Base-by-base conservation (phyloP, 2,888 invertebrate species). In the Sesamia inferens region DNA sequence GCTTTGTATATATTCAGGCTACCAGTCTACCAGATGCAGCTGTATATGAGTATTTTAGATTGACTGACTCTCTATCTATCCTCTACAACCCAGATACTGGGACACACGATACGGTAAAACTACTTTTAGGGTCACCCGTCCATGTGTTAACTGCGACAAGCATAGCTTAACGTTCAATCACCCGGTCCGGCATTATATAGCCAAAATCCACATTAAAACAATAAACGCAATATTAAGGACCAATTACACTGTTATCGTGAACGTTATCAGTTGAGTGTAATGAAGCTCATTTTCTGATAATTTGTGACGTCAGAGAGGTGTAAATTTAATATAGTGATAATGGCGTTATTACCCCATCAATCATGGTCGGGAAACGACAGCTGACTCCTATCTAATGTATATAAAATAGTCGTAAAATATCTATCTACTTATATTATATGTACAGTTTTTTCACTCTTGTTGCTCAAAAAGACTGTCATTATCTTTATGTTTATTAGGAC, bases 241-340 rank as follows among this genome's bases (percentile, higher is more conserved):
- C 76, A 83, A 84, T 84, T 84, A 81, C 77, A 68, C 11, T 81
- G 68, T 42, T 86, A 85, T 87, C 75, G 74, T 64, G 48, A 13
- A 57, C 61, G 5, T 85, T 87, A 87, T 87, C 85, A 65, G 61
- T 66, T 62, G 44, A 72, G 77, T 76, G 78, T 85, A 87, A 86
- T 86, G 83, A 87, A 76, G 79, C 76, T 80, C 79, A 80, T 87
- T 87, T 82, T 74, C 79, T 82, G 86, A 87, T 87, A 83, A 87
- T 87, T 84, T 83, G 74, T 86, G 80, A 86, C 84, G 79, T 79
- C 76, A 78, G 48, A 64, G 62, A 31, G 63, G 84, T 72, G 76
- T 79, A 85, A 85, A 83, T 82, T 83, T 83, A 83, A 83, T 83
- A 83, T 85, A 83, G 70, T 74, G 76, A 79, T 85, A 84, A 74